Evolutionary conservation across 2,113 vertebrate genomes (phyloP).

Genomic region (Epinephelus cyanopodus): DNA sequence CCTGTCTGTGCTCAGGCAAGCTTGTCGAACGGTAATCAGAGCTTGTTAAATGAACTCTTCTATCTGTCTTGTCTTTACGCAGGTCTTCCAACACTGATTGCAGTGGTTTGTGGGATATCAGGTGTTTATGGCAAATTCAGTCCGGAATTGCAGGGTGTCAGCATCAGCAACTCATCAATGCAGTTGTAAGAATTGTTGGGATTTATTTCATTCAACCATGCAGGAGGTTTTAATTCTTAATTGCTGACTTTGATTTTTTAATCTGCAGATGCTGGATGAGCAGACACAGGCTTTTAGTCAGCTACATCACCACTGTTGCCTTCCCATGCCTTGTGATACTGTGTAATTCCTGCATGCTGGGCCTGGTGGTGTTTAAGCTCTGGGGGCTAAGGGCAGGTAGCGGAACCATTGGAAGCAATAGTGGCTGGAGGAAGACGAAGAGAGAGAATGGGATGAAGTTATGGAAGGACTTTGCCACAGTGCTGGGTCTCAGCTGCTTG

Average conservation of each 20-base stretch:
- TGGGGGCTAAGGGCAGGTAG: slow-evolving; percentile 65
- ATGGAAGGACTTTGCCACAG: slow-evolving; percentile 78
- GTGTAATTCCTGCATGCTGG: slow-evolving; percentile 89
- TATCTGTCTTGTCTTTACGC: background rate
- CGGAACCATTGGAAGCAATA: background rate
- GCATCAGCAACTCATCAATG: slow-evolving; percentile 2
- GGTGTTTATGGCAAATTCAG: slow-evolving; percentile 76
- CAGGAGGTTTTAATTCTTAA: background rate
- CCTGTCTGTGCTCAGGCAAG: background rate
- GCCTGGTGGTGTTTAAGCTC: slow-evolving; percentile 86
- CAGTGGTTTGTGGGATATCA: slow-evolving; percentile 60
- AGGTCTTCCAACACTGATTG: slow-evolving; percentile 79
- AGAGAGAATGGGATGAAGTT: slow-evolving; percentile 63
- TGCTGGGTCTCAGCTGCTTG: slow-evolving; percentile 90
- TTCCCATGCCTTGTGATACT: slow-evolving; percentile 90
- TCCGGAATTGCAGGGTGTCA: background rate
- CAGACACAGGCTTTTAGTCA: slow-evolving; percentile 67
- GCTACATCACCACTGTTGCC: slow-evolving; percentile 84
- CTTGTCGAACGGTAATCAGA: background rate
- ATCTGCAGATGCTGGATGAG: slow-evolving; percentile 80
- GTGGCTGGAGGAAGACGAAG: slow-evolving; percentile 11
- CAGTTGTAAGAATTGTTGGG: slow-evolving; percentile 71
- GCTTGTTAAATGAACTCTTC: background rate
- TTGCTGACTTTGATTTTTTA: background rate
- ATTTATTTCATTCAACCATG: background rate